Conservation (phyloP, 2,888 invertebrate species). For the Hypercompe scribonia region DNA sequence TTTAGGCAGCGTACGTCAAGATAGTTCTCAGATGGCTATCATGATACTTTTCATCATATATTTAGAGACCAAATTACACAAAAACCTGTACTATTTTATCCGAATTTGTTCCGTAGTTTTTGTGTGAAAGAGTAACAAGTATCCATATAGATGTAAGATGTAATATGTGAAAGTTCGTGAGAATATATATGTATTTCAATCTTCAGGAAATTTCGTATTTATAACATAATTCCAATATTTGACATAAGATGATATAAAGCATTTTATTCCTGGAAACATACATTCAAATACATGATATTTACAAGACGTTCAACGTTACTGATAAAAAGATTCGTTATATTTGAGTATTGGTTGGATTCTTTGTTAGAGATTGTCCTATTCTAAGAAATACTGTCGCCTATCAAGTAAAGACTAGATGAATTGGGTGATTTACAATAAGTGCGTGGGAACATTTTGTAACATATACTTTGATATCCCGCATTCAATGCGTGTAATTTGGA, state of each 20-base stretch:
- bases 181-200: too few species aligned
- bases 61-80: too few species aligned
- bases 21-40: too few species aligned
- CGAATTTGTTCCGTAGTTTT: too few species aligned
- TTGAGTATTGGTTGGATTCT: neutral
- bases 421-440: constrained; percentile 1
- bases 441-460: neutral
- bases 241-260: neutral
- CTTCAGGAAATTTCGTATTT: too few species aligned
- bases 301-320: neutral
- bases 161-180: too few species aligned
- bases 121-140: too few species aligned
- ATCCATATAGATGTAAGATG: too few species aligned
- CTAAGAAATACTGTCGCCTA: neutral
- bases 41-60: too few species aligned
- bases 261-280: neutral
- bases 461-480: neutral
- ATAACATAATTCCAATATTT: neutral
- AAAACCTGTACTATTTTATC: too few species aligned
- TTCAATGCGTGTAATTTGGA: neutral
- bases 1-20: too few species aligned
- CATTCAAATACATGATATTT: neutral
- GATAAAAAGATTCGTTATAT: neutral
- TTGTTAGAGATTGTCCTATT: neutral
- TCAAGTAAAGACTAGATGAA: neutral